A percentile compares a stretch with the other conserved stretches of the same genome.
phyloP scores from a whole-genome alignment of 2,888 invertebrate species.

The Andrena camellia region DNA sequence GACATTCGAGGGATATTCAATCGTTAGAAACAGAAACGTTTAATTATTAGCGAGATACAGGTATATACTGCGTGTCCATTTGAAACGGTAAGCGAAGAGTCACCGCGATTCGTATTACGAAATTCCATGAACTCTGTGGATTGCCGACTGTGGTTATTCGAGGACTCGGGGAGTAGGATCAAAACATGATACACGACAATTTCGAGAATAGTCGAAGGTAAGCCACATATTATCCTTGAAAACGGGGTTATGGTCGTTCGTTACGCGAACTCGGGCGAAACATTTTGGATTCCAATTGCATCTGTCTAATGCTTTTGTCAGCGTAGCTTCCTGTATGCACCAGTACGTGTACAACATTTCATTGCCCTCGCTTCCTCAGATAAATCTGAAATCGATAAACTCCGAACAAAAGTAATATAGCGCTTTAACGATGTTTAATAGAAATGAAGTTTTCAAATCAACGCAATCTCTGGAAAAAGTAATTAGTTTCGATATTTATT shows the following conservation, averaged over 20 bases:
- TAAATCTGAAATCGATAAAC: constrained; percentile 24
- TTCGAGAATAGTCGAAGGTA: constrained; percentile 59
- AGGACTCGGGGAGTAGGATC: constrained; percentile 25
- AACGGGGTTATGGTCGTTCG: constrained; percentile 53
- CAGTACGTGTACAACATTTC: constrained; percentile 12
- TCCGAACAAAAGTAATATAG: constrained; percentile 3
- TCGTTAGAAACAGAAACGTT: background rate
- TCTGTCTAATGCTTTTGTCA: constrained; percentile 43
- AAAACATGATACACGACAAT: constrained; percentile 45
- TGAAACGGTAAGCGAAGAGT: constrained; percentile 25
- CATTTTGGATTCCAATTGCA: constrained; percentile 66
- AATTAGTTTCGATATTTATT: background rate
- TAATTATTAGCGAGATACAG: constrained; percentile 2
- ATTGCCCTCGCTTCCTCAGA: background rate
- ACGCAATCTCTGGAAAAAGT: background rate
- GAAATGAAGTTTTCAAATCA: background rate
- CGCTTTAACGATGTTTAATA: too few relatives aligned
- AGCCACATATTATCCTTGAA: constrained; percentile 54
- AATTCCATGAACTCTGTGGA: constrained; percentile 46
- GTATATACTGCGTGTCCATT: background rate
- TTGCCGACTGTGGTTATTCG: constrained; percentile 48
- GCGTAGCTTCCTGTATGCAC: background rate
- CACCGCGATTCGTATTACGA: constrained; percentile 35
- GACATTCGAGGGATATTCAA: background rate
- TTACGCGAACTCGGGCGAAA: constrained; percentile 65